Evolutionary conservation across 2,888 invertebrate genomes (phyloP), one percentile per base, ranked within the genome.

Genomic region (Punctoribates punctum): DNA sequence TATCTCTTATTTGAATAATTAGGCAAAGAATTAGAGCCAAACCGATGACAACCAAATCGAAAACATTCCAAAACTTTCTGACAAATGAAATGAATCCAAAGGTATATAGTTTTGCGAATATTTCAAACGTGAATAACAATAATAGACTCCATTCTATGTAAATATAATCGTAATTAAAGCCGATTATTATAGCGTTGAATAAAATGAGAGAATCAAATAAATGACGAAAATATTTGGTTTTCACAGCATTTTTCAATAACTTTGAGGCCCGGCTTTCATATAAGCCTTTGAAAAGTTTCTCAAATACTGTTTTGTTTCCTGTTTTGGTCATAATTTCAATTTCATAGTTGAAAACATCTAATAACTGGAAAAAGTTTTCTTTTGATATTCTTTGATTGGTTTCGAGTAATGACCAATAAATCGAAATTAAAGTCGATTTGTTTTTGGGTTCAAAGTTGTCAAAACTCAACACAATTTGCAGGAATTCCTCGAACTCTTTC

Each of bases 41-140:
- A 46, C 82, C 82, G 77, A 85, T 84, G 3, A 85, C 84, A 15
- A 85, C 75, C 76, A 85, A 84, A 79, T 85, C 86, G 82, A 85
- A 86, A 84, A 83, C 78, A 79, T 86, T 85, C 86, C 85, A 86
- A 62, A 83, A 81, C 62, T 82, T 81, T 23, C 77, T 79, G 77
- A 85, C 83, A 80, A 85, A 86, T 72, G 83, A 81, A 67, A 78
- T 76, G 3, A 81, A 80, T 75, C 86, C 85, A 78, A 82, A 83
- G 6, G 83, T 82, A 78, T 85, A 85, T 20, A 86, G 78, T 80
- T 85, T 85, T 4, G 84, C 79, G 3, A 84, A 15, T 62, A 86
- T 85, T 81, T 86, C 86, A 48, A 85, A 17, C 73, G 83, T 81
- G 80, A 86, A 86, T 23, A 83, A 79, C 1, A 80, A 78, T 5